A percentile compares a stretch with the other conserved stretches of the same genome.
phyloP scores from a whole-genome alignment of 1,140 invertebrate genomes.

The Hylaeus volcanicus region DNA sequence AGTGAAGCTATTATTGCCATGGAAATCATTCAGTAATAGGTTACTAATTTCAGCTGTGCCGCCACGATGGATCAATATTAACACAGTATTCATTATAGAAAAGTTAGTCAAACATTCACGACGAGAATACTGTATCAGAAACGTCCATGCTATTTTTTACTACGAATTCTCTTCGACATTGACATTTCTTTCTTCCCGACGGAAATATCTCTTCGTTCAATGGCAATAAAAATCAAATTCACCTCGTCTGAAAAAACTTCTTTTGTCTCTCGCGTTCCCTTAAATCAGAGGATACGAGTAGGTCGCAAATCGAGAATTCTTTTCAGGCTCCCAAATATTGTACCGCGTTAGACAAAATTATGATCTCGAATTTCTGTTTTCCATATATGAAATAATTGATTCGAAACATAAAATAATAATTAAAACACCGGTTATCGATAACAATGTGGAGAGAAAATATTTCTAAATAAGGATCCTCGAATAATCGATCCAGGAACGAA shows the following conservation, averaged over 20 bases:
- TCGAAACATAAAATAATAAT: too few species aligned
- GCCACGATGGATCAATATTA: too few species aligned
- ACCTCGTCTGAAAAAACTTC: slow-evolving; percentile 14
- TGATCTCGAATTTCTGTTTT: too few species aligned
- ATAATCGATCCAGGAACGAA: too few species aligned
- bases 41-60: too few species aligned
- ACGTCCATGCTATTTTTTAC: neutral
- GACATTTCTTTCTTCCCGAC: slow-evolving; percentile 11
- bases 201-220: slow-evolving; percentile 12
- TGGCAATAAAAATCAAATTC: slow-evolving; percentile 27
- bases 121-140: neutral
- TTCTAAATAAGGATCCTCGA: too few species aligned
- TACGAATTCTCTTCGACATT: neutral
- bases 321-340: slow-evolving; percentile 5
- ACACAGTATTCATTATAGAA: neutral
- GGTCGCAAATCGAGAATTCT: slow-evolving; percentile 10
- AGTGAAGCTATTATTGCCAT: too few species aligned
- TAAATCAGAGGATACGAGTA: slow-evolving; percentile 27
- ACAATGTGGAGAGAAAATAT: too few species aligned
- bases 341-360: neutral
- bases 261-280: slow-evolving; percentile 5
- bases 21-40: too few species aligned
- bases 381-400: too few species aligned
- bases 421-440: too few species aligned
- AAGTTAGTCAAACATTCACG: neutral